These are phyloP conservation scores for Plusia festucae DNA, from an alignment of 2,888 invertebrate species.

Conservation along the genomic window DNA sequence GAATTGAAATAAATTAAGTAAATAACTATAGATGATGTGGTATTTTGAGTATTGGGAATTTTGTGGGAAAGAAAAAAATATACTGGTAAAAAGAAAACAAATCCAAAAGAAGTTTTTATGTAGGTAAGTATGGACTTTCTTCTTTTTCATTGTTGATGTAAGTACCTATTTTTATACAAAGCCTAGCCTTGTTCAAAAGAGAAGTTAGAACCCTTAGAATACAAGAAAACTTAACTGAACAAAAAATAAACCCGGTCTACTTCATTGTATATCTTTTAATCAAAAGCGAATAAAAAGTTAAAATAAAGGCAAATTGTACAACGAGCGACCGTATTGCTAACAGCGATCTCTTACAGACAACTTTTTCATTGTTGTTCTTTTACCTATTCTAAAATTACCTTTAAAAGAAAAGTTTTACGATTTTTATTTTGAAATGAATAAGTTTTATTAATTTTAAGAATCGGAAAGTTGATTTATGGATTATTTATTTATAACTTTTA, in stretches of 20 bases:
- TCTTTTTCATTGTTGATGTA: too few species aligned
- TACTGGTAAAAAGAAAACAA: too few species aligned
- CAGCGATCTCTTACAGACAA: not conserved
- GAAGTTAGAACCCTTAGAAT: not conserved
- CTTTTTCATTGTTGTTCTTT: not conserved
- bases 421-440: not conserved
- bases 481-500: too few species aligned
- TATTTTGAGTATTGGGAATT: too few species aligned
- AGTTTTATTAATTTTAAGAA: too few species aligned
- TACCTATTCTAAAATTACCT: not conserved
- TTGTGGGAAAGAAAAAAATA: too few species aligned
- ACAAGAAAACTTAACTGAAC: not conserved
- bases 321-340: not conserved
- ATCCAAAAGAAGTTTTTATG: too few species aligned
- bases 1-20: too few species aligned
- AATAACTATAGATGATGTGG: too few species aligned
- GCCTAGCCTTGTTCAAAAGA: not conserved
- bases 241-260: not conserved
- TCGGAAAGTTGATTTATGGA: too few species aligned
- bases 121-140: too few species aligned
- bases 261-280: conserved; percentile 7
- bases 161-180: too few species aligned
- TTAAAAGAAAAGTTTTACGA: not conserved
- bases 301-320: not conserved
- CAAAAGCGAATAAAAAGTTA: not conserved